These are phyloP conservation scores for Drosophila setosimentum DNA, from an alignment of 2,888 invertebrate species.

Conservation along the genomic window DNA sequence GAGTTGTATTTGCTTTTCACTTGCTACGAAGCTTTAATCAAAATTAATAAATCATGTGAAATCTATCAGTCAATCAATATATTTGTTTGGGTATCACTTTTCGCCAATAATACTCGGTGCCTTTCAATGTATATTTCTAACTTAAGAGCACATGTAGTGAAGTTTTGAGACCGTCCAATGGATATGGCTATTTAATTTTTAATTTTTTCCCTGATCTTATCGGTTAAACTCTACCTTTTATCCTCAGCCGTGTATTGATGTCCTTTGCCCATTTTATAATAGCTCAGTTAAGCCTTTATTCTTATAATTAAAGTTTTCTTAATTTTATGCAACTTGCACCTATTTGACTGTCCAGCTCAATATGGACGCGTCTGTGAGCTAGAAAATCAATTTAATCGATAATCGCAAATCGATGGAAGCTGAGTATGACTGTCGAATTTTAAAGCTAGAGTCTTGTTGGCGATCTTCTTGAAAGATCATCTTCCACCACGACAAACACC, in stretches of 20 bases:
- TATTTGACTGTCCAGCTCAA: background rate
- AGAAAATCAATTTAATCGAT: conserved; percentile 1
- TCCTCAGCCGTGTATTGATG: background rate
- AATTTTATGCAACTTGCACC: background rate
- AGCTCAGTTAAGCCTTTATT: background rate
- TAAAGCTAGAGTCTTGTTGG: background rate
- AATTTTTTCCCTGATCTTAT: background rate
- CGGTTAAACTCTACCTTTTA: background rate
- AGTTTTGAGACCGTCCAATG: background rate
- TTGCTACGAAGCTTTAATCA: background rate
- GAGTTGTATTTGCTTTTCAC: background rate
- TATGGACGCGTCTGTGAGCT: background rate
- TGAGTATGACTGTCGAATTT: background rate
- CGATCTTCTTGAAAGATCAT: no score
- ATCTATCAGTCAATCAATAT: background rate
- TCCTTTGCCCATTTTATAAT: background rate
- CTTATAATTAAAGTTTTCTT: background rate
- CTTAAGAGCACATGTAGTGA: background rate
- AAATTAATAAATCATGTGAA: background rate
- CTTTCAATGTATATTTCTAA: no score
- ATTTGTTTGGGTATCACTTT: background rate
- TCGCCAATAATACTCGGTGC: no score
- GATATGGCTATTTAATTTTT: background rate
- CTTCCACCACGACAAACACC: no score
- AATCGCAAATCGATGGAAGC: background rate